Evolutionary conservation across 2,888 invertebrate species (phyloP).

Genomic region (Tromatobia lineatoria): DNA sequence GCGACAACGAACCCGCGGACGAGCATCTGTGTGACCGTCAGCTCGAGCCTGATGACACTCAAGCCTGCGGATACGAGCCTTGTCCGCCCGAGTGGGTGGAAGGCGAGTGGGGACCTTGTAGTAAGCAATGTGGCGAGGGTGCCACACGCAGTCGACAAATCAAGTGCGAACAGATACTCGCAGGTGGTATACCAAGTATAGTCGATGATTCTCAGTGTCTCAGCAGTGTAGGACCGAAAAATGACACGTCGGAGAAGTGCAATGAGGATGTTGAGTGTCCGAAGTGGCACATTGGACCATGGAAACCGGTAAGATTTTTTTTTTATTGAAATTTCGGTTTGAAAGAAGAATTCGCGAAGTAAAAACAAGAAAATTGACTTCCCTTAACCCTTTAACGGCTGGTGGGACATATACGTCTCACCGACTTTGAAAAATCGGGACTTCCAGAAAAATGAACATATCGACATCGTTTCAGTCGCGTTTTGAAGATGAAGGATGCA

Average conservation of each 20-base stretch:
- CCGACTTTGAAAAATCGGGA: too few relatives aligned
- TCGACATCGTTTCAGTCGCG: too few relatives aligned
- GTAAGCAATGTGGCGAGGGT: constrained; percentile 92
- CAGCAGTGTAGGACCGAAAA: constrained; percentile 89
- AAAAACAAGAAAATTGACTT: background rate
- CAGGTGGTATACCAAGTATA: constrained; percentile 90
- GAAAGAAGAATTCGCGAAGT: too few relatives aligned
- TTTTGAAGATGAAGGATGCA: too few relatives aligned
- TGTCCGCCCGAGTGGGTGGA: constrained; percentile 94
- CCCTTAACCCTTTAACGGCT: too few relatives aligned
- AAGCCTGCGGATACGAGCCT: constrained; percentile 91
- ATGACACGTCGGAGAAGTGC: constrained; percentile 90
- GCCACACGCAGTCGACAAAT: constrained; percentile 91
- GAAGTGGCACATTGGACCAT: constrained; percentile 94
- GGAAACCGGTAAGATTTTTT: constrained; percentile 92
- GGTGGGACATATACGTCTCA: too few relatives aligned
- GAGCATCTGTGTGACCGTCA: constrained; percentile 92
- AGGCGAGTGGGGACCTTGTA: constrained; percentile 93
- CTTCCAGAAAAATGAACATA: too few relatives aligned
- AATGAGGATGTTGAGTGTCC: constrained; percentile 93
- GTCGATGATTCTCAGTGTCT: constrained; percentile 92
- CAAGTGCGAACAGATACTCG: constrained; percentile 92
- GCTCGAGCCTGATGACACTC: constrained; percentile 90
- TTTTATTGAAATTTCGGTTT: too few relatives aligned
- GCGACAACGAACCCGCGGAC: constrained; percentile 90